phyloP scores from a whole-genome alignment of 2,888 invertebrate species.

The Coleophora flavipennella region DNA sequence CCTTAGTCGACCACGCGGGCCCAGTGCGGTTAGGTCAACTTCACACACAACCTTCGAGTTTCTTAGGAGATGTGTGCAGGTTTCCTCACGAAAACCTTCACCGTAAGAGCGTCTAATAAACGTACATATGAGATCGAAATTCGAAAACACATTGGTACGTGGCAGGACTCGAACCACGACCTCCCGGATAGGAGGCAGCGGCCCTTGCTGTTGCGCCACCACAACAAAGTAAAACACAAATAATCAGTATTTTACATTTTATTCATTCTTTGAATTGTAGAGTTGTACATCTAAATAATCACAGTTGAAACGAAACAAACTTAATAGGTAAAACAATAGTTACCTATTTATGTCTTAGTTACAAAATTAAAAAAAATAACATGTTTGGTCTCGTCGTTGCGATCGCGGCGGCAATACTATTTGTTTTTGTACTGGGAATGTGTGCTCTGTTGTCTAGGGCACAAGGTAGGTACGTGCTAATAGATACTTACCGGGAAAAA shows the following conservation, averaged over 20 bases:
- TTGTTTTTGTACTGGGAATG: constrained; percentile 53
- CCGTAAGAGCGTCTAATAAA: no score
- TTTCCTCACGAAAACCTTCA: no score
- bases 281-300: constrained; percentile 75
- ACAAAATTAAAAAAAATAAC: constrained; percentile 31
- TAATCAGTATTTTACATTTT: constrained; percentile 51
- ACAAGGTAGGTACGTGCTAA: constrained; percentile 3
- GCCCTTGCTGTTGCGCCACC: no score
- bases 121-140: no score
- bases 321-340: constrained; percentile 27
- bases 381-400: constrained; percentile 25
- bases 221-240: constrained; percentile 33
- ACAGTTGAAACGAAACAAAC: constrained; percentile 74
- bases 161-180: no score
- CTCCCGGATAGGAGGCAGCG: no score
- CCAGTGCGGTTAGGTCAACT: no score
- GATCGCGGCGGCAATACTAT: neutral
- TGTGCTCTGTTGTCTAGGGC: constrained; percentile 56
- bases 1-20: no score
- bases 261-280: constrained; percentile 71
- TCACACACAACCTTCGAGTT: no score
- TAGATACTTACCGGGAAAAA: neutral
- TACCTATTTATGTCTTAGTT: constrained; percentile 41
- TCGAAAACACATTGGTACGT: no score
- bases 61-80: no score